Conservation (phyloP, 1,140 invertebrate genomes). For the Zaprionus capensis region DNA sequence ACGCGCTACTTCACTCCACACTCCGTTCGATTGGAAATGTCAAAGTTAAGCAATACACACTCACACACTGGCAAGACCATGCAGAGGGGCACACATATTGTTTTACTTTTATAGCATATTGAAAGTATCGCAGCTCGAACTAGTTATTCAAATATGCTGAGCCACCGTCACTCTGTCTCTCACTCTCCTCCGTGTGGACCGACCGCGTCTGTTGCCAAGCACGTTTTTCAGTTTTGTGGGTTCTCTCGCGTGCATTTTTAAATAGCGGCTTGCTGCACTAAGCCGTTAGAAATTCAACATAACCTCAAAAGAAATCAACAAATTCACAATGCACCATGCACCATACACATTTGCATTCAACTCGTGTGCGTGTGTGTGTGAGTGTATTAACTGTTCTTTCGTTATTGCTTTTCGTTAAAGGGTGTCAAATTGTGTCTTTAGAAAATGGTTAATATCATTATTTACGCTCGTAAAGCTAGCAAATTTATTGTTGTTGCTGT, state of each 20-base stretch:
- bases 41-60: constrained; percentile 73
- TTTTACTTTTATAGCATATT: constrained; percentile 72
- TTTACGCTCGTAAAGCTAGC: constrained; percentile 61
- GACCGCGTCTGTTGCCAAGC: constrained; percentile 66
- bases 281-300: constrained; percentile 69
- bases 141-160: constrained; percentile 77
- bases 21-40: constrained; percentile 71
- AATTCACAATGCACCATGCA: neutral
- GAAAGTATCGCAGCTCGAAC: constrained; percentile 75
- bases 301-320: constrained; percentile 56
- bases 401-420: constrained; percentile 35
- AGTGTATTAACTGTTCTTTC: neutral
- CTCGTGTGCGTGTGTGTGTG: constrained; percentile 17
- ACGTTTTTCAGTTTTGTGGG: constrained; percentile 73
- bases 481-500: constrained; percentile 23
- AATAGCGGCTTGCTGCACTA: constrained; percentile 68
- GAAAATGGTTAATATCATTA: constrained; percentile 69
- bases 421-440: constrained; percentile 58
- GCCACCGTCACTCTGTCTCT: constrained; percentile 46
- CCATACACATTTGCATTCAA: constrained; percentile 57
- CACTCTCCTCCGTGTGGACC: constrained; percentile 15
- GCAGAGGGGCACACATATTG: constrained; percentile 19
- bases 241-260: constrained; percentile 69
- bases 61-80: constrained; percentile 8
- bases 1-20: constrained; percentile 37